phyloP scores from a whole-genome alignment of 2,888 invertebrate genomes.

The Nomada fucata region DNA sequence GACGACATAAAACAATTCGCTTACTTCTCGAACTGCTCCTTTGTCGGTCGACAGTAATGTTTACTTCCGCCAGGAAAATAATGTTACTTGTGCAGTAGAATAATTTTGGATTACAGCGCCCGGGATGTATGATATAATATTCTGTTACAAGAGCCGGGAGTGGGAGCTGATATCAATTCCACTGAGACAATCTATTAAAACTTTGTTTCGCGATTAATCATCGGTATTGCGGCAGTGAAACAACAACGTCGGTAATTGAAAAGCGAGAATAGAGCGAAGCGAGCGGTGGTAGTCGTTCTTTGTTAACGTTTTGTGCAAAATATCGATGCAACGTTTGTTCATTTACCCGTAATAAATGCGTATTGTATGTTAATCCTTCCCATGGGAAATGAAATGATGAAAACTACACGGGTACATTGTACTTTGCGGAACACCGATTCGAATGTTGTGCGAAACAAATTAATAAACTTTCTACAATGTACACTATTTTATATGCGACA shows the following conservation, averaged over 20 bases:
- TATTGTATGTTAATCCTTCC: not conserved
- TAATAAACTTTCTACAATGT: too few relatives aligned
- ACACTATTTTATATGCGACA: too few relatives aligned
- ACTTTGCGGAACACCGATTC: not conserved
- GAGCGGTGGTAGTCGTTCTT: slow-evolving; percentile 27
- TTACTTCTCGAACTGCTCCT: not conserved
- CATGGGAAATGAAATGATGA: not conserved
- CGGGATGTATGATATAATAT: not conserved
- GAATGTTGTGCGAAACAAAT: too few relatives aligned
- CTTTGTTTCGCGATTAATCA: slow-evolving; percentile 42
- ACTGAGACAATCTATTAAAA: slow-evolving; percentile 11
- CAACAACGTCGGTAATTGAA: slow-evolving; percentile 41
- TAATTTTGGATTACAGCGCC: not conserved
- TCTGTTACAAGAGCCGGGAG: not conserved
- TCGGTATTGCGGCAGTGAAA: slow-evolving; percentile 33
- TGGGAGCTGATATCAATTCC: slow-evolving; percentile 19
- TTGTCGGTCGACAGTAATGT: not conserved
- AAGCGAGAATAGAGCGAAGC: slow-evolving; percentile 20
- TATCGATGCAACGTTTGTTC: slow-evolving; percentile 22
- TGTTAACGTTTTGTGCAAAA: slow-evolving; percentile 19
- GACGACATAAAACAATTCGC: too few relatives aligned
- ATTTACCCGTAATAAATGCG: slow-evolving; percentile 15
- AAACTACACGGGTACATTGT: not conserved
- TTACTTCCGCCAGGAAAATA: not conserved
- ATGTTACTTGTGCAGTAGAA: too few relatives aligned